phyloP scores from a whole-genome alignment of 2,888 invertebrate species.

The Lasius platythorax region DNA sequence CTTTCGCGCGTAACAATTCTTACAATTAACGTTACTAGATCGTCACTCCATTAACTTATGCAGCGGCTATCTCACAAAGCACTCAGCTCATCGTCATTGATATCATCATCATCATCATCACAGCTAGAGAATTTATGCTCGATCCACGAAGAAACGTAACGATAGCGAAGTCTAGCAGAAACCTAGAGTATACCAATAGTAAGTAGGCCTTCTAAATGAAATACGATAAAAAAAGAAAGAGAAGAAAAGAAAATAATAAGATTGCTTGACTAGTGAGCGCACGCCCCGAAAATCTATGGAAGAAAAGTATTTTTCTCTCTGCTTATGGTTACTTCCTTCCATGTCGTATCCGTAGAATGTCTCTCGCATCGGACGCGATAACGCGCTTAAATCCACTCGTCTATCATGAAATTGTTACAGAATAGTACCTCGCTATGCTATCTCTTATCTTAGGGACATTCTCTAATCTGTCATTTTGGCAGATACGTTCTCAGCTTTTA shows the following conservation, averaged over 20 bases:
- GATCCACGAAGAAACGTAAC: constrained; percentile 68
- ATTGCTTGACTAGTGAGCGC: constrained; percentile 85
- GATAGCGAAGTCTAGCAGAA: constrained; percentile 73
- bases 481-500: constrained; percentile 62
- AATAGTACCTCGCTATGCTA: constrained; percentile 68
- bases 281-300: constrained; percentile 81
- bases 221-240: constrained; percentile 60
- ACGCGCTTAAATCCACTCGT: constrained; percentile 66
- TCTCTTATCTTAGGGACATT: constrained; percentile 70
- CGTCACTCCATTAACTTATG: constrained; percentile 63
- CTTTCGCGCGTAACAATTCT: constrained; percentile 34
- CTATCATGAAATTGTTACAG: constrained; percentile 72
- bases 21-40: constrained; percentile 51
- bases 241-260: constrained; percentile 79
- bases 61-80: constrained; percentile 73
- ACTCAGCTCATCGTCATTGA: constrained; percentile 50
- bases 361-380: constrained; percentile 67
- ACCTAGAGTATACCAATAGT: constrained; percentile 72
- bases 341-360: constrained; percentile 66
- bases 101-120: constrained; percentile 73
- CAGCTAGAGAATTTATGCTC: constrained; percentile 79
- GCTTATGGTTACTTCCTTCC: constrained; percentile 44
- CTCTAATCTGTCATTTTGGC: constrained; percentile 68
- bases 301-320: constrained; percentile 67
- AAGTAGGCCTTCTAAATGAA: constrained; percentile 73